These are phyloP conservation scores for Rhizoglyphus robini DNA, from an alignment of 1,140 invertebrate species.

Conservation along the genomic window DNA sequence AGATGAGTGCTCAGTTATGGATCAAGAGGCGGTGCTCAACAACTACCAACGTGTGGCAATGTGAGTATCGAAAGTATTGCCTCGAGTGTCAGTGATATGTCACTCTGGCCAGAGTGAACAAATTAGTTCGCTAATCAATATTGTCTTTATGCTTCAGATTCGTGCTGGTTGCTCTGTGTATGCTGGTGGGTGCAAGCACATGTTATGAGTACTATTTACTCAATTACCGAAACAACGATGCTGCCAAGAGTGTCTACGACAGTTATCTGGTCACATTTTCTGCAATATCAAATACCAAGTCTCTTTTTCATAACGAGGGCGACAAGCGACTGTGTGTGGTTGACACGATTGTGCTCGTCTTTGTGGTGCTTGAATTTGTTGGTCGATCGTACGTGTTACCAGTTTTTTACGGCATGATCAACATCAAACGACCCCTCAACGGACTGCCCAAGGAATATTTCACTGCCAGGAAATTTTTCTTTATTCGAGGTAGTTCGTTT, in stretches of 20 bases:
- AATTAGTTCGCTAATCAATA: no score
- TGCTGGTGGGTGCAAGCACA: conserved; percentile 5
- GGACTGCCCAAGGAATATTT: conserved; percentile 17
- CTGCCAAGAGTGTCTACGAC: background rate
- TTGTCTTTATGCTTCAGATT: no score
- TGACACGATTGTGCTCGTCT: background rate
- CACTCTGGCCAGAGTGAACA: no score
- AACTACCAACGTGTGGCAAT: conserved; percentile 11
- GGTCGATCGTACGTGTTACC: conserved; percentile 15
- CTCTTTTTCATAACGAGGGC: background rate
- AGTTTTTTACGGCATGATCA: conserved; percentile 12
- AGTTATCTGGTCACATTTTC: conserved; percentile 10
- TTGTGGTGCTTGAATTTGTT: conserved; percentile 11
- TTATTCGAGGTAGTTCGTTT: conserved; percentile 9
- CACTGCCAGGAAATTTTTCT: conserved; percentile 17
- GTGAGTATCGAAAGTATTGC: no score
- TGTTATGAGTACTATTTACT: background rate
- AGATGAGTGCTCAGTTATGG: background rate
- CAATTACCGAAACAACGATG: background rate
- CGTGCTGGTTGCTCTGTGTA: background rate
- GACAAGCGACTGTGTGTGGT: background rate
- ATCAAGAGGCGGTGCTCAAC: background rate
- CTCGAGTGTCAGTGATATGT: no score
- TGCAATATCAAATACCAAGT: conserved; percentile 7
- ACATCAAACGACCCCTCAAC: background rate